phyloP scores from a whole-genome alignment of 2,888 invertebrate genomes.

The Hypomecis atomaria region DNA sequence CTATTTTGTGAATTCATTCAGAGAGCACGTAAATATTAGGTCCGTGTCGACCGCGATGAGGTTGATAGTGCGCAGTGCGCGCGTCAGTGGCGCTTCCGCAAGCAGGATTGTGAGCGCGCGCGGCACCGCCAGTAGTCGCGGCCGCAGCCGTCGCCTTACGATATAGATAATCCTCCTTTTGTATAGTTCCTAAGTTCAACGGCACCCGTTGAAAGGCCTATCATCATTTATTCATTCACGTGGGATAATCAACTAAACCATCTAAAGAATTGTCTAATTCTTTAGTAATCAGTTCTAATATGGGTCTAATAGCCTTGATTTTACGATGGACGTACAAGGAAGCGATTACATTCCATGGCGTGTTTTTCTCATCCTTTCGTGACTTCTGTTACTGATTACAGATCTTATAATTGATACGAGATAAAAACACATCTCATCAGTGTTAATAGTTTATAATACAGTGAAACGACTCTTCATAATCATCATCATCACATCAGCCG shows the following conservation, averaged over 20 bases:
- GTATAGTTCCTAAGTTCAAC: neutral
- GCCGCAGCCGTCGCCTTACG: too few species aligned
- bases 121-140: too few species aligned
- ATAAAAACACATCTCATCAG: neutral
- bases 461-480: too few species aligned
- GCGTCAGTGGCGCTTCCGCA: too few species aligned
- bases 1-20: too few species aligned
- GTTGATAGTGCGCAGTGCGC: too few species aligned
- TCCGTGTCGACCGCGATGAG: too few species aligned
- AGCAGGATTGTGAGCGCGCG: too few species aligned
- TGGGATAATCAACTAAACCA: constrained; percentile 12
- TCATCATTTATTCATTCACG: constrained; percentile 10
- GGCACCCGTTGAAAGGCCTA: neutral
- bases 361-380: constrained; percentile 35
- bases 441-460: too few species aligned
- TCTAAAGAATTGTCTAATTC: constrained; percentile 15
- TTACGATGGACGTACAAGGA: constrained; percentile 44
- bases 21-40: too few species aligned
- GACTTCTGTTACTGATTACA: constrained; percentile 23
- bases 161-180: too few species aligned
- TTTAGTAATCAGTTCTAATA: constrained; percentile 29
- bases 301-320: constrained; percentile 42
- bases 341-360: constrained; percentile 33
- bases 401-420: constrained; percentile 15
- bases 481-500: too few species aligned